Base-by-base conservation (phyloP, 2,888 invertebrate genomes). In the Apeira syringaria region DNA sequence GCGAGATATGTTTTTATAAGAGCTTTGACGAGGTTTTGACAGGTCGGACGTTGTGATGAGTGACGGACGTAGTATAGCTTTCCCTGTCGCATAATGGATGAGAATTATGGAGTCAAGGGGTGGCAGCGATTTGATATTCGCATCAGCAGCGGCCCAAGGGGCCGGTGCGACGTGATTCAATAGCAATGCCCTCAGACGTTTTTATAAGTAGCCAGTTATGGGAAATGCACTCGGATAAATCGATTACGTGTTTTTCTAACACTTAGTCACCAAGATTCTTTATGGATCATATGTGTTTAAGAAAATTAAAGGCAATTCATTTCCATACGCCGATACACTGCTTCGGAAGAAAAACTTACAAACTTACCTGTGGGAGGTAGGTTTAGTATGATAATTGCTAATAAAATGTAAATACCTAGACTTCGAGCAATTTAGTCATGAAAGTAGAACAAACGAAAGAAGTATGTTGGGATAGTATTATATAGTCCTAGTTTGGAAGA, bases 51-150 rank as follows among this genome's bases (percentile, higher is more conserved):
- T 65, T 68, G 68, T 69, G 73, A 66, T 69, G 64, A 55, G 54
- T 75, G 77, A 77, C 64, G 65, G 74, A 75, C 74, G 65, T 66
- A 68, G 74, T 76, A 70, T 72, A 68, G 62, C 59, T 66, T 74
- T 77, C 68, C 73, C 59, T 69, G 68, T 68, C 69, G 65, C 66
- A 68, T 84, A 84, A 86, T 83, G 82, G 81, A 82, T 73, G 70
- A 69, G 73, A 76, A 74, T 81, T 76, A 79, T 79, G 68, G 74
- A 81, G 80, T 78, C 75, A 76, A 73, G 82, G 86, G 86, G 82
- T 80, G 80, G 72, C 78, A 72, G 76, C 66, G 82, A 85, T 83
- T 85, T 85, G 81, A 87, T 85, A 87, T 86, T 85, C 84, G 76
- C 80, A 82, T 83, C 86, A 74, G 55, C 56, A 52, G 52, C 50